These are phyloP conservation scores for Pseudoips prasinana DNA, from an alignment of 2,888 invertebrate genomes.

Conservation along the genomic window DNA sequence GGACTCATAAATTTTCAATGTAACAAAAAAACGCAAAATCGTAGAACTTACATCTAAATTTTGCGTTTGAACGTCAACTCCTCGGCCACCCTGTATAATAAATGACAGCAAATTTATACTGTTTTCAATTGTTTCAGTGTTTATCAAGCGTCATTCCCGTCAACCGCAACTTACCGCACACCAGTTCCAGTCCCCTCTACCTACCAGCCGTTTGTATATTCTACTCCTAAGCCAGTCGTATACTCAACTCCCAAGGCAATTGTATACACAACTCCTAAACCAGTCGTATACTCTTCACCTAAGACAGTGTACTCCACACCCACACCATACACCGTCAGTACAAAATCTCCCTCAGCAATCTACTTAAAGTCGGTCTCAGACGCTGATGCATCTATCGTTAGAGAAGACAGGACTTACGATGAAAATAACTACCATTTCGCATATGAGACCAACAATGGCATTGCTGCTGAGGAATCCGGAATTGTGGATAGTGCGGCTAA, in stretches of 20 bases:
- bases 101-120: too few species aligned
- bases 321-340: constrained; percentile 14
- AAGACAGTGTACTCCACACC: constrained; percentile 28
- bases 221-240: constrained; percentile 3
- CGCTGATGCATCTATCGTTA: constrained; percentile 77
- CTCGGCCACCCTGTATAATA: too few species aligned
- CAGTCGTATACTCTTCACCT: constrained; percentile 28
- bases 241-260: constrained; percentile 17
- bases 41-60: too few species aligned
- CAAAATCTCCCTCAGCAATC: constrained; percentile 24
- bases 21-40: too few species aligned
- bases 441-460: constrained; percentile 85
- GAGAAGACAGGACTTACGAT: constrained; percentile 74
- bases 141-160: constrained; percentile 38
- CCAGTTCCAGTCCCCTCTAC: constrained; percentile 32
- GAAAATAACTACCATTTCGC: constrained; percentile 82
- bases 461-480: constrained; percentile 84
- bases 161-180: constrained; percentile 48
- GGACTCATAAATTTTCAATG: too few species aligned
- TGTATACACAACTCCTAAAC: constrained; percentile 23
- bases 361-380: constrained; percentile 58
- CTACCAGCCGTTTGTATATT: constrained; percentile 25
- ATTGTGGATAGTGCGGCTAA: constrained; percentile 75
- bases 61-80: too few species aligned
- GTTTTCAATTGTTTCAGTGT: constrained; percentile 44